Evolutionary conservation across 2,113 vertebrate species (phyloP).

Genomic region (Peucedramus taeniatus): DNA sequence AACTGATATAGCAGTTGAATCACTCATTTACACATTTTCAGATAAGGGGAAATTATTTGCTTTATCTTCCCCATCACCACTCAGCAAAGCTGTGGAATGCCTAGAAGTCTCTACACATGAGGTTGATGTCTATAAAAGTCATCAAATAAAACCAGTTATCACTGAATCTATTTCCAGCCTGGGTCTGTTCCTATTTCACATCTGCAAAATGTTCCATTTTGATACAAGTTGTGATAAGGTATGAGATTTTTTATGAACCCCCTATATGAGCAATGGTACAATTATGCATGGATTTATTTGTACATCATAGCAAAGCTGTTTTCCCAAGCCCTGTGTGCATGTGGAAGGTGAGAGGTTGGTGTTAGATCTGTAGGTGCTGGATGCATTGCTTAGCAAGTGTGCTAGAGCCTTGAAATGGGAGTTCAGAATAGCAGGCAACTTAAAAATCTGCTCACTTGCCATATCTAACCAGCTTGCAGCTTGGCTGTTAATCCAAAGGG

Average conservation of each 20-base stretch:
- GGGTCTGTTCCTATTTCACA: constrained; percentile 14
- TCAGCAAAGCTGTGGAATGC: neutral
- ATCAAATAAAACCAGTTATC: constrained; percentile 1
- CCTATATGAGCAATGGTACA: neutral
- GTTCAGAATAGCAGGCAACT: neutral
- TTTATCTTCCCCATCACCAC: constrained; percentile 47
- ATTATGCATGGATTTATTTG: neutral
- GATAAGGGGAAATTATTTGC: constrained; percentile 62
- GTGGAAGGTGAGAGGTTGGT: neutral
- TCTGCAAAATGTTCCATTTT: constrained; percentile 64
- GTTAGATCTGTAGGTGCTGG: neutral
- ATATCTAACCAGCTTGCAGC: neutral
- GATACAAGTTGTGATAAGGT: constrained; percentile 41
- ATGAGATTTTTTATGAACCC: neutral
- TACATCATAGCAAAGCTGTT: neutral
- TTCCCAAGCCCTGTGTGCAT: neutral
- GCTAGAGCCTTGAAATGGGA: neutral
- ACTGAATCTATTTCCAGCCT: constrained; percentile 56
- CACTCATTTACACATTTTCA: constrained; percentile 63
- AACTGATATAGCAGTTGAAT: neutral
- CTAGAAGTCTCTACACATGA: constrained; percentile 27
- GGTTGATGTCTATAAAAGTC: constrained; percentile 47
- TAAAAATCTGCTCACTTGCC: neutral
- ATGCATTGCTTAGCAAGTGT: neutral
- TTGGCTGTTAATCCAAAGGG: neutral